phyloP scores from a whole-genome alignment of 2,888 invertebrate species.

The Drosophila hamatofila region DNA sequence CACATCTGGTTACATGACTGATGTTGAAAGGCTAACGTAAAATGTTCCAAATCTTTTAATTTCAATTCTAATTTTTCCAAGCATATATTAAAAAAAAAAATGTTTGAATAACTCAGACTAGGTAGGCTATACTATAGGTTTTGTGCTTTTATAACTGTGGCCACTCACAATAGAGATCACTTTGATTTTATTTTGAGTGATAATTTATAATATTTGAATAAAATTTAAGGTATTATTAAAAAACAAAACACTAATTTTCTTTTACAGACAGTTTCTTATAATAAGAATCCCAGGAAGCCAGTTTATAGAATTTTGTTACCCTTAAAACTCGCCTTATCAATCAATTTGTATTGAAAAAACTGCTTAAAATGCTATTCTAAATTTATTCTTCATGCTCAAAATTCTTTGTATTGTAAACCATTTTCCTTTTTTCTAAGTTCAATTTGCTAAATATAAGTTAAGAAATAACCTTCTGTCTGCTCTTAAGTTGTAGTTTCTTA shows the following conservation, averaged over 20 bases:
- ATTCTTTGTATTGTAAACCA: neutral
- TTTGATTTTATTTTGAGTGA: no score
- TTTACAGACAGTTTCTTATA: neutral
- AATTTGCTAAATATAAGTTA: neutral
- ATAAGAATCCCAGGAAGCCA: neutral
- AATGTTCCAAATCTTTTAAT: no score
- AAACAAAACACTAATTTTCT: no score
- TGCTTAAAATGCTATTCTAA: neutral
- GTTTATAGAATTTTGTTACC: neutral
- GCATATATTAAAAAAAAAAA: no score
- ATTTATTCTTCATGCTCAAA: neutral
- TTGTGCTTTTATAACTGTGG: neutral
- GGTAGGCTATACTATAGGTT: neutral
- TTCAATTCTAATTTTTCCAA: no score
- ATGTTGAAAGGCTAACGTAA: no score
- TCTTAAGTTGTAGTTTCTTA: slow-evolving; percentile 49
- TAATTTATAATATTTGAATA: neutral
- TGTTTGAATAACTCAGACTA: neutral
- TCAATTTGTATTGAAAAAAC: neutral
- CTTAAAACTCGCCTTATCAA: no score
- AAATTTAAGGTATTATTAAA: neutral
- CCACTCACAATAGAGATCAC: no score
- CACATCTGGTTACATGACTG: neutral
- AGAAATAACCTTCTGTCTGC: neutral
- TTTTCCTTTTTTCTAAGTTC: neutral